These are phyloP conservation scores for Ranitomeya imitator DNA, from an alignment of 2,113 vertebrate species.

Conservation along the genomic window DNA sequence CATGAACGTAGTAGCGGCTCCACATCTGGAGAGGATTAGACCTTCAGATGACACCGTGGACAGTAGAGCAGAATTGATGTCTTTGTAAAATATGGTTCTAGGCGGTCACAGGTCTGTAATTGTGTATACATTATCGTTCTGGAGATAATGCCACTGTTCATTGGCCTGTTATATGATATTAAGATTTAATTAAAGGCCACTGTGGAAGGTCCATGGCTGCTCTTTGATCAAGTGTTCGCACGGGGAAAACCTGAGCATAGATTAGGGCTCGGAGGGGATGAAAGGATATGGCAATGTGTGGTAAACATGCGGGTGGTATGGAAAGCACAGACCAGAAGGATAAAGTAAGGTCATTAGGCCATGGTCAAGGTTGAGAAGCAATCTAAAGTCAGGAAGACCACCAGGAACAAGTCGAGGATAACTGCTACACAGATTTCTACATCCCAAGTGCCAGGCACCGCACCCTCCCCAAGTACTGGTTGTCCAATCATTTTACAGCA, in stretches of 20 bases:
- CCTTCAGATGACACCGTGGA: not conserved
- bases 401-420: too few relatives aligned
- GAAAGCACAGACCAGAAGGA: too few relatives aligned
- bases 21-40: conserved; percentile 24
- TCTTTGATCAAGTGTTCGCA: not conserved
- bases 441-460: too few relatives aligned
- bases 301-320: too few relatives aligned
- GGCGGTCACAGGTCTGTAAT: not conserved
- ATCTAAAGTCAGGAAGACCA: too few relatives aligned
- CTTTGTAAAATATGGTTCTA: not conserved
- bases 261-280: too few relatives aligned
- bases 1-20: not conserved
- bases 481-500: too few relatives aligned
- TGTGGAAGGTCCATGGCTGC: not conserved
- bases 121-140: not conserved
- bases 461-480: too few relatives aligned
- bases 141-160: not conserved
- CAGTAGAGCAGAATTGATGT: not conserved
- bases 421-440: too few relatives aligned
- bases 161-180: not conserved
- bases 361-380: too few relatives aligned
- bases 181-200: not conserved
- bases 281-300: too few relatives aligned
- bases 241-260: not conserved
- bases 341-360: too few relatives aligned